Base-by-base conservation (phyloP, 2,797 vertebrate species). In the Scolopax rusticola region DNA sequence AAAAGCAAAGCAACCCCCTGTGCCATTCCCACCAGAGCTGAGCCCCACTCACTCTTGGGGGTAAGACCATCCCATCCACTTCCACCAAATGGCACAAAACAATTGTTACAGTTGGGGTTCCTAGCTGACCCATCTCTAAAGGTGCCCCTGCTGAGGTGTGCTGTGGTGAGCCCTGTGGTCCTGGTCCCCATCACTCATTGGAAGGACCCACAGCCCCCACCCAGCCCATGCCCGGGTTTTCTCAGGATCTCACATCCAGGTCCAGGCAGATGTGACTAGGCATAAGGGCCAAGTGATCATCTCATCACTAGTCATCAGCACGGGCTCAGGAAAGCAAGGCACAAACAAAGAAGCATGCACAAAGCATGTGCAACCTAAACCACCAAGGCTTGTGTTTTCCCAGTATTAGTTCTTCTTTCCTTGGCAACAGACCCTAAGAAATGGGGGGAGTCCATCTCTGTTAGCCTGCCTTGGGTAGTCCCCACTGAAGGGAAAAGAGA, bases 131-230 rank as follows among this genome's bases (percentile, higher is more conserved):
- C 11, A 1, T 30, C 51, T 51, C 43, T 71, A 32, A 54, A 54
- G 69, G 27, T 33, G 14, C 24, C 33, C 25, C 28, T 67, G 28
- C 33, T 84, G 33, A 43, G 21, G 0, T 6, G 5, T 80, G 32
- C 54, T n/a, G 25, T 50, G 24, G 28, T 50, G 25, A 64, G 15
- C 45, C 33, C 50, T 20, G 7, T 56, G 45, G 27, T 77, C 43
- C 40, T 76, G 4, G 8, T 81, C 32, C 60, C n/a, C 8, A 38
- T 38, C 30, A 12, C n/a, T n/a, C 1, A 0, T 12, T 4, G 3
- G 48, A 85, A 67, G 32, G 32, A 67, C 43, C 23, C 36, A 36
- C 19, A 79, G 43, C 30, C 13, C 21, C 32, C 12, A 65, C 20
- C 20, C 47, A 78, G 23, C 54, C 50, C 17, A 7, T 61, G 38